Conservation (phyloP, 37 sponge, comb jelly and placozoan genomes). For the Spongilla lacustris region DNA sequence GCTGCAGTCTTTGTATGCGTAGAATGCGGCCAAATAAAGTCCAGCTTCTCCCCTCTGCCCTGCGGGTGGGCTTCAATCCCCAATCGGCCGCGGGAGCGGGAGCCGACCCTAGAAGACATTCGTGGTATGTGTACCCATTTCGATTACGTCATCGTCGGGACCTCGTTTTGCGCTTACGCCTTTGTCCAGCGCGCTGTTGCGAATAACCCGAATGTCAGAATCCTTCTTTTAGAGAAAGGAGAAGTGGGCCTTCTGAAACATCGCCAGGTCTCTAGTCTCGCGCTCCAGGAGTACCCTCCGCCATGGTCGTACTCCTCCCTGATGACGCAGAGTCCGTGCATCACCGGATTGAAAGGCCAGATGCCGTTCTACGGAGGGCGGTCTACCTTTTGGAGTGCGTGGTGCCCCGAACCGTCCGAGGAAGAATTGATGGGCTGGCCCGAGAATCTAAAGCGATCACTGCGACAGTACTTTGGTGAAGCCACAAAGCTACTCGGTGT, state of each 20-base stretch:
- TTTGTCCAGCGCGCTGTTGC: constrained; percentile 14
- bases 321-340: too few relatives aligned
- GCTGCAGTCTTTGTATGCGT: not conserved
- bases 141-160: constrained; percentile 61
- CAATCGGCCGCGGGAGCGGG: too few relatives aligned
- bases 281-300: too few relatives aligned
- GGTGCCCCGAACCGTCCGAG: constrained; percentile 45
- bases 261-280: constrained; percentile 30
- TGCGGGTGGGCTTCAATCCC: not conserved
- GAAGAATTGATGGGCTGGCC: constrained; percentile 61
- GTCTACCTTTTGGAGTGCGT: constrained; percentile 54
- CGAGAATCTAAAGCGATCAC: not conserved
- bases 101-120: too few relatives aligned
- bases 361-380: constrained; percentile 49
- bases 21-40: not conserved
- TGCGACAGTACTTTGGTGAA: constrained; percentile 23
- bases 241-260: constrained; percentile 31
- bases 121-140: not conserved
- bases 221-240: constrained; percentile 50
- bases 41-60: not conserved
- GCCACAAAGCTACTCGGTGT: constrained; percentile 30
- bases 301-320: too few relatives aligned
- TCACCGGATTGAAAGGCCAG: constrained; percentile 19
- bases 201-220: constrained; percentile 57
- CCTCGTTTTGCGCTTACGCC: constrained; percentile 36